These are phyloP conservation scores for Spinibarbus caldwelli DNA, from an alignment of 2,797 vertebrate species.

Conservation along the genomic window DNA sequence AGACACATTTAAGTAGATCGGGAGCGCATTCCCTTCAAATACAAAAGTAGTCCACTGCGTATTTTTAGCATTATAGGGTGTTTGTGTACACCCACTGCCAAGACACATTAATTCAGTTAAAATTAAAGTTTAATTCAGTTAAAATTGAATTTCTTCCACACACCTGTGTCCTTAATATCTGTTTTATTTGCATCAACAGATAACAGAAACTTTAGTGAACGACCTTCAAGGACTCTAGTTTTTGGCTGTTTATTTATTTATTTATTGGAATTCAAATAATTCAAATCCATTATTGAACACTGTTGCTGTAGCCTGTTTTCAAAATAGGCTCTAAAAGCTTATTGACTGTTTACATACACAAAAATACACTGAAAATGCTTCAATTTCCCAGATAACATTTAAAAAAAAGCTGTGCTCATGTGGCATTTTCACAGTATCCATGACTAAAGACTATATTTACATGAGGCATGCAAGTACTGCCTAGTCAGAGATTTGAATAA, in stretches of 20 bases:
- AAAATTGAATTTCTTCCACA: not conserved
- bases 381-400: not conserved
- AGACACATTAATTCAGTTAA: not conserved
- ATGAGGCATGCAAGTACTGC: not conserved
- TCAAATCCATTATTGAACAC: not conserved
- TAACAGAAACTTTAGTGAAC: not conserved
- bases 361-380: not conserved
- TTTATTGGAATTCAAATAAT: not conserved
- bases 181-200: not conserved
- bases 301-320: not conserved
- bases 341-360: not conserved
- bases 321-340: not conserved
- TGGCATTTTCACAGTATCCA: not conserved
- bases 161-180: not conserved
- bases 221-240: not conserved
- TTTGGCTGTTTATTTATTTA: not conserved
- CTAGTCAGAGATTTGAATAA: not conserved
- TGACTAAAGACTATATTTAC: not conserved
- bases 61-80: too few species aligned
- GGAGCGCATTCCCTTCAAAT: too few species aligned
- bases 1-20: too few species aligned
- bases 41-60: too few species aligned
- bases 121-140: not conserved
- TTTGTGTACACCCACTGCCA: too few species aligned
- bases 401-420: not conserved